Evolutionary conservation across 1,140 invertebrate genomes (phyloP).

Genomic region (Zaprionus ghesquierei): DNA sequence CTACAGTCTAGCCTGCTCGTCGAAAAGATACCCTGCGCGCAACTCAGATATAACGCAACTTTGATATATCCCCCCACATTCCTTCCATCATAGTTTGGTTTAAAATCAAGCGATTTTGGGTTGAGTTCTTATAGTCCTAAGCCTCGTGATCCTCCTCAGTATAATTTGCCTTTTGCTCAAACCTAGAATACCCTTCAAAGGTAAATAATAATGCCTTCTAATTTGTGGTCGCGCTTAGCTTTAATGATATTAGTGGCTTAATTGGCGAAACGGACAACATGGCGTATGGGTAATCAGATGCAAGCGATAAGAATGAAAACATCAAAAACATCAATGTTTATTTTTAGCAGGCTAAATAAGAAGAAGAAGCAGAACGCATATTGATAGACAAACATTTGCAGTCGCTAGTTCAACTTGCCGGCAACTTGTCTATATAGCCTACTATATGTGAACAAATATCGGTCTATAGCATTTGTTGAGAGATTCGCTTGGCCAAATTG

Average conservation of each 20-base stretch:
- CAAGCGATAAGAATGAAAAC: neutral
- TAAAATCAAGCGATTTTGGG: too few relatives aligned
- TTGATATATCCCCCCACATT: too few relatives aligned
- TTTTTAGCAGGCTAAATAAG: neutral
- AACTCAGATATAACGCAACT: too few relatives aligned
- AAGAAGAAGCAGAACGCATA: neutral
- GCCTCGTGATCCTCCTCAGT: too few relatives aligned
- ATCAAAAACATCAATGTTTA: neutral
- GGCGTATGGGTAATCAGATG: neutral
- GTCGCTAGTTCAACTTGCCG: neutral
- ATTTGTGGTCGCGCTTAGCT: slow-evolving; percentile 17
- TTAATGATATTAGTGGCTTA: slow-evolving; percentile 16
- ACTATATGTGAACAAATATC: neutral
- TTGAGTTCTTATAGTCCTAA: too few relatives aligned
- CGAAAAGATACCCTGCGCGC: too few relatives aligned
- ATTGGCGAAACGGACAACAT: neutral
- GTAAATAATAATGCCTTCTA: neutral
- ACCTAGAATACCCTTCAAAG: too few relatives aligned
- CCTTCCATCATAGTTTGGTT: too few relatives aligned
- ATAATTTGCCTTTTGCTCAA: too few relatives aligned
- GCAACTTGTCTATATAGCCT: neutral
- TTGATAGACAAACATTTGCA: neutral
- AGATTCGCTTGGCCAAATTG: slow-evolving; percentile 16
- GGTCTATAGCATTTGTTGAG: slow-evolving; percentile 1
- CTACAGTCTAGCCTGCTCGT: too few relatives aligned